Evolutionary conservation across 2,113 vertebrate genomes (phyloP), one percentile per base, ranked within the genome.

Genomic region (Machaerirhynchus nigripectus): DNA sequence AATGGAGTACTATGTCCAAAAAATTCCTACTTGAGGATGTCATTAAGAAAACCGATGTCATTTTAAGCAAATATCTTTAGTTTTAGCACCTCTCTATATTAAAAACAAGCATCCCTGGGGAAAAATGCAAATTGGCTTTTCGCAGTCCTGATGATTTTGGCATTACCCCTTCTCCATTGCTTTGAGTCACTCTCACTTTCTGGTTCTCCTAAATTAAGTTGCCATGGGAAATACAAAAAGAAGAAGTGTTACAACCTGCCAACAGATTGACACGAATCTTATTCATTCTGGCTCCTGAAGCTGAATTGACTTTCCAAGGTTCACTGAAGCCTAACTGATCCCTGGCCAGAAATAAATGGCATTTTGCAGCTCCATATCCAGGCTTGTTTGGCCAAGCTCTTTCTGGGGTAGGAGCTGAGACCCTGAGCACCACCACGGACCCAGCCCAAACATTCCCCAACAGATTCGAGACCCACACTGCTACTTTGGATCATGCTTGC

Each of bases 91-190:
- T 90, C 84, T 94, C 37, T 89, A 50, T 93, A 94, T 93, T 94
- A 95, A 96, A 94, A 93, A 81, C 0, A 7, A 89, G 57, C 69
- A 89, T 89, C 90, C 84, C 86, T 42, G 21, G 30, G 93, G 83
- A 71, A 92, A 96, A 95, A 95, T 92, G 64, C 93, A 93, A 96
- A 90, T 84, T 75, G 49, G 40, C 35, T 95, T 95, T 96, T 89
- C 92, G 92, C 64, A 87, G 27, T 68, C 53, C 33, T 93, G 90
- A 46, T 89, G 87, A 68, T 87, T 93, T 94, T 95, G 93, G 89
- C 91, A 89, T 87, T 96, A 60, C n/a, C 40, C 67, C 46, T 77
- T 92, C 70, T 89, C 70, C 44, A 14, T 21, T 42, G 49, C 76
- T 92, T 92, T 96, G 73, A 95, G 60, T 95, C 80, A 88, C 69